Evolutionary conservation across 1,140 invertebrate genomes (phyloP), one percentile per base, ranked within the genome.

Genomic region (Hesperophylax magnus): DNA sequence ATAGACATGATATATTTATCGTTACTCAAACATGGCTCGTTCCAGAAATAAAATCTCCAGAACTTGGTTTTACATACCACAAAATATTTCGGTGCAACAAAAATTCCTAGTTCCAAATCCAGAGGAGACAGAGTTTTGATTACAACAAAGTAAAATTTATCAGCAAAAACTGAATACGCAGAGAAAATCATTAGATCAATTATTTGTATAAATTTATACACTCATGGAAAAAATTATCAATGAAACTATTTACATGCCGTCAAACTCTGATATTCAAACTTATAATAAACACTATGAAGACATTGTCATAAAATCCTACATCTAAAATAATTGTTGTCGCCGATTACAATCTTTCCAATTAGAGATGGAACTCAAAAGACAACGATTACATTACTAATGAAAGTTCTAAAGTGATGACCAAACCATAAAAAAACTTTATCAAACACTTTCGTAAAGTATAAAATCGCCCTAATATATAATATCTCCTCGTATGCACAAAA

Each of bases 271-370:
- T 20, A 61, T 61, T 24, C 11, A 14, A 14, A 20, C 18, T 3
- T 61, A 61, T 9, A 61, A 61, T 9, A 61, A 61, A 22, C 58
- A 61, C 24, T 61, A 18, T 24, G 58, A 61, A 61, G 58, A 22
- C 20, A 24, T 61, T 24, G 58, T 22, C 18, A 20, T 22, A 61
- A 24, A n/a, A 61, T 20, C 58, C 58, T 5, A 61, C 18, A 2
- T 22, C 58, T 14, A 18, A 61, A 61, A 18, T 61, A 22, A n/a
- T 61, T 22, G 3, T 61, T 4, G 6, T 22, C 18, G 58, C 18
- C 22, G 58, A 61, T 61, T 24, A 61, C 8, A 61, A 61, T 24
- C 11, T 61, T 22, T 18, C 58, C 18, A 61, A 61, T 61, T 24
- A 22, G 5, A 22, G 22, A 14, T 61, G 17, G 58, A 61, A 61